Percentiles rank a stretch among this genome's conserved stretches.
Evolutionary conservation across 2,888 invertebrate species (phyloP).

Genomic region (Epinotia bilunana): DNA sequence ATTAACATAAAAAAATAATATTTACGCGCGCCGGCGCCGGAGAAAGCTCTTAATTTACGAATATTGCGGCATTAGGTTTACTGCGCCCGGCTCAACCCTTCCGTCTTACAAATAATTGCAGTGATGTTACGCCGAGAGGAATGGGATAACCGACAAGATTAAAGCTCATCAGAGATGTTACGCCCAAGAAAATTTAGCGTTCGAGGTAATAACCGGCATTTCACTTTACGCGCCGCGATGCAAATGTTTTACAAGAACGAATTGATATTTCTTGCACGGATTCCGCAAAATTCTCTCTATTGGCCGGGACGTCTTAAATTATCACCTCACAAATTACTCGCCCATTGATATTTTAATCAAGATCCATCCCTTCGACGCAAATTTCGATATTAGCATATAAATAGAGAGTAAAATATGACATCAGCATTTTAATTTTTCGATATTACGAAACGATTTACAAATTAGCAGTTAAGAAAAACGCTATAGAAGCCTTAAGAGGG

Average conservation of each 20-base stretch:
- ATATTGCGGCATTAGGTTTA: constrained; percentile 80
- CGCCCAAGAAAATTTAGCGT: constrained; percentile 72
- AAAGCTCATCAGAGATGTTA: constrained; percentile 76
- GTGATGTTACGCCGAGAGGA: constrained; percentile 75
- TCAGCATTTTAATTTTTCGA: constrained; percentile 84
- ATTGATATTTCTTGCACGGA: constrained; percentile 63
- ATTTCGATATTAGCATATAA: constrained; percentile 80
- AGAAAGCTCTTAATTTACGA: constrained; percentile 80
- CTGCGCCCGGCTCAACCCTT: constrained; percentile 75
- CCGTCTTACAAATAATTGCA: constrained; percentile 80
- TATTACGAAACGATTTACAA: constrained; percentile 84
- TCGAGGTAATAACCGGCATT: constrained; percentile 64
- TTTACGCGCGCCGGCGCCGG: constrained; percentile 72
- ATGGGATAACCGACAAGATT: constrained; percentile 78
- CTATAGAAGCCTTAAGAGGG: constrained; percentile 77
- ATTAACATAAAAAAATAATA: constrained; percentile 85
- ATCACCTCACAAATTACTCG: constrained; percentile 70
- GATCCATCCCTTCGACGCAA: constrained; percentile 64
- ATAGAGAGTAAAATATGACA: constrained; percentile 82
- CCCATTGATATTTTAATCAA: constrained; percentile 82
- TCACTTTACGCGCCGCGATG: constrained; percentile 50
- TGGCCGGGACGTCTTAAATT: constrained; percentile 58
- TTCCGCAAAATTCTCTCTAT: constrained; percentile 55
- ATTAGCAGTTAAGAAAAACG: constrained; percentile 83
- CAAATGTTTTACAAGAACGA: constrained; percentile 46